phyloP scores from a whole-genome alignment of 2,797 vertebrate genomes.

The Microcaecilia unicolor region DNA sequence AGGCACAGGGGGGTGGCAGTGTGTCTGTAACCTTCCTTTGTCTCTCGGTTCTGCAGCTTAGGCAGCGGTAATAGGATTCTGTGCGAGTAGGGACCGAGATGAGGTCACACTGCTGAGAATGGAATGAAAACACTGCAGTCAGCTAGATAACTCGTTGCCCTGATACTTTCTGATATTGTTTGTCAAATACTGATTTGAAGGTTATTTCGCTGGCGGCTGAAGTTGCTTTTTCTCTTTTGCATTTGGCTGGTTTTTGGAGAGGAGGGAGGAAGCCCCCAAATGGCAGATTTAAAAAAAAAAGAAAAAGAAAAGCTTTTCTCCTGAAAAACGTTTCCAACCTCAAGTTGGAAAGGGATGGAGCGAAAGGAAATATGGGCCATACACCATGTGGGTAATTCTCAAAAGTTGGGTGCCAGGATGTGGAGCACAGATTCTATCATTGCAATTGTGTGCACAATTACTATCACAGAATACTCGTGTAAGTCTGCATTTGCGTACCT shows the following conservation, averaged over 20 bases:
- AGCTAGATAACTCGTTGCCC: constrained; percentile 24
- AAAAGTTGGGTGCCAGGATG: too few relatives aligned
- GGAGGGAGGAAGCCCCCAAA: background rate
- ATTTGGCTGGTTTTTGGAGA: constrained; percentile 16
- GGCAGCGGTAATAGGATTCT: constrained; percentile 32
- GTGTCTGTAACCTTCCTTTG: constrained; percentile 30
- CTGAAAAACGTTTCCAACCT: constrained; percentile 3
- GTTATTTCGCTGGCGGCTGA: constrained; percentile 36
- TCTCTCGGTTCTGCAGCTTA: constrained; percentile 33
- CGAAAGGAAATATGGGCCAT: too few relatives aligned
- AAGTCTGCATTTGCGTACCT: too few relatives aligned
- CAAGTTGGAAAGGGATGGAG: too few relatives aligned
- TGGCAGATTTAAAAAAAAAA: too few relatives aligned
- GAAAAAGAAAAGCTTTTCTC: background rate
- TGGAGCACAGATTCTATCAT: too few relatives aligned
- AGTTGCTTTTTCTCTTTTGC: constrained; percentile 7
- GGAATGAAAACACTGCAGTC: constrained; percentile 22
- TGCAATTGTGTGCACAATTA: too few relatives aligned
- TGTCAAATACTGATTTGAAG: constrained; percentile 33
- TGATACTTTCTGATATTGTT: constrained; percentile 30
- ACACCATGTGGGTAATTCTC: too few relatives aligned
- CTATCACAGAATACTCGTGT: too few relatives aligned
- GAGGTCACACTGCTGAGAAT: constrained; percentile 30
- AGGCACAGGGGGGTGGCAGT: constrained; percentile 16
- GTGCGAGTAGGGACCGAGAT: constrained; percentile 21